Base-by-base conservation (phyloP, 2,113 vertebrate genomes). In the Cynocephalus volans region DNA sequence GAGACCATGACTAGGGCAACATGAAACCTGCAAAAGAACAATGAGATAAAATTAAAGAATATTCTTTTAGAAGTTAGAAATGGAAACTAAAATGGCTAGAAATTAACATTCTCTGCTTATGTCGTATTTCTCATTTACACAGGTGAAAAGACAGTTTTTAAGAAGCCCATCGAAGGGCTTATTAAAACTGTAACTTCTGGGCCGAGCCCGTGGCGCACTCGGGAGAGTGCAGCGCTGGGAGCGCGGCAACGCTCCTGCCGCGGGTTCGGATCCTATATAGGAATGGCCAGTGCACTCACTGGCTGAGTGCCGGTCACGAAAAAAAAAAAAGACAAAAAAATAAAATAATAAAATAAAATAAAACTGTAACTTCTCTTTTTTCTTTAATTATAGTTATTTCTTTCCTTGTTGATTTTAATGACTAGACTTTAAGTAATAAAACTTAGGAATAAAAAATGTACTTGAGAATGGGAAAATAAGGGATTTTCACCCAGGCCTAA, bases 1-100 rank as follows among this genome's bases (percentile, higher is more conserved):
- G 6, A 81, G 90, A 18, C 23, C 12, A 12, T 87, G 82, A 62
- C 1, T 41, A 85, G 48, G 60, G 54, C 48, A 26, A 36, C 28
- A 41, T 13, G 17, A 94, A 65, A 96, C 4, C 58, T 93, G 23
- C 31, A 45, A 80, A 76, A 81, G 33, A 21, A 67, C 6, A 41
- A 50, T 85, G 82, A 67, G 41, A 26, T 83, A 95, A 92, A 62
- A 70, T 41, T 88, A 60, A 83, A 69, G 50, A 87, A 70, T 5
- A 60, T 73, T 76, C 9, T n/a, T 86, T 90, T 41, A 24, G 15
- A 88, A 62, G 89, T 52, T 96, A 15, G 62, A 48, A 77, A 36
- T 41, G 28, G 36, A 94, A 89, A 54, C 10, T 64, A 62, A 96
- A 88, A 48, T 36, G 21, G 5, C 31, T 84, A 56, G 45, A 60